A percentile compares a stretch with the other conserved stretches of the same genome.
Evolutionary conservation across 2,797 vertebrate species (phyloP).

Genomic region (Sebastes oblongus): DNA sequence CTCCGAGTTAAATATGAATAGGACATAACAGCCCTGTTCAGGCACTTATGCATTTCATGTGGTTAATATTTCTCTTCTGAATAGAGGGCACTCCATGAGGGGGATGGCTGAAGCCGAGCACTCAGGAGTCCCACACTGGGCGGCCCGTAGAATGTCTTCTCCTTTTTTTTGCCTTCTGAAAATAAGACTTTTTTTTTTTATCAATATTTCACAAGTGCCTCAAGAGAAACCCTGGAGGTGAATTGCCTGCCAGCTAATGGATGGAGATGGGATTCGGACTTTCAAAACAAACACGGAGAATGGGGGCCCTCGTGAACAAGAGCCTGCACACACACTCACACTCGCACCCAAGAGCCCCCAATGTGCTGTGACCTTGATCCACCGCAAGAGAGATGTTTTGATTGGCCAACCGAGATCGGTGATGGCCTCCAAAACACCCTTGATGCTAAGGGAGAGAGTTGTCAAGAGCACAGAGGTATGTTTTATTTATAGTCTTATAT

Average conservation of each 20-base stretch:
- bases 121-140: constrained; percentile 77
- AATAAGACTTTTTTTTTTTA: constrained; percentile 78
- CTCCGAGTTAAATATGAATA: constrained; percentile 83
- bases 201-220: constrained; percentile 99
- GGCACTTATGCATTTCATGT: constrained; percentile 80
- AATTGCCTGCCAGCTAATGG: constrained; percentile 96
- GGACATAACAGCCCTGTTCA: constrained; percentile 80
- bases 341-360: constrained; percentile 43
- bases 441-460: constrained; percentile 69
- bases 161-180: constrained; percentile 74
- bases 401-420: constrained; percentile 72
- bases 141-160: constrained; percentile 64
- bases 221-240: constrained; percentile 94
- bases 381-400: constrained; percentile 69
- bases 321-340: constrained; percentile 20
- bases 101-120: constrained; percentile 68
- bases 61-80: constrained; percentile 83
- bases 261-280: constrained; percentile 92
- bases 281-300: constrained; percentile 92
- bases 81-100: constrained; percentile 76
- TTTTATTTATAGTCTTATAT: constrained; percentile 82
- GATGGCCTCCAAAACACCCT: constrained; percentile 75
- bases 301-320: constrained; percentile 49
- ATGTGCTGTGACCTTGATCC: constrained; percentile 77
- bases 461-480: constrained; percentile 74